A percentile compares a stretch with the other conserved stretches of the same genome.
These are phyloP conservation scores for Picus viridis DNA, from an alignment of 2,797 vertebrate species.

Conservation along the genomic window DNA sequence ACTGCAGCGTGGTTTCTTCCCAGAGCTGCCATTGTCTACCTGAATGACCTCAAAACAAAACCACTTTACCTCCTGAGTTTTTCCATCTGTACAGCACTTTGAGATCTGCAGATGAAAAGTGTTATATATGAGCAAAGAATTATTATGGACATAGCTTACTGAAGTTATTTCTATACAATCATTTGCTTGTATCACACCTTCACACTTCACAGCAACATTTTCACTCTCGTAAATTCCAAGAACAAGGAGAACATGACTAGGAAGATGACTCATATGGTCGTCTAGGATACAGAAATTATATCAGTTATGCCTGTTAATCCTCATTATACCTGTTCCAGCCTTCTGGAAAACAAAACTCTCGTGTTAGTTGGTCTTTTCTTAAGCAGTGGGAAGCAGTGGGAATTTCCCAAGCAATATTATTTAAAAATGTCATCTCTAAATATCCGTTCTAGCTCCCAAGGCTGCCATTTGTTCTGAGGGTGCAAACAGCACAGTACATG, in stretches of 20 bases:
- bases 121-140: background rate
- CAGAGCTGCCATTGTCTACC: conserved; percentile 20
- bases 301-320: conserved; percentile 66
- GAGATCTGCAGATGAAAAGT: background rate
- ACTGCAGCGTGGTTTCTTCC: conserved; percentile 23
- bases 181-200: background rate
- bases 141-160: background rate
- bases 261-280: conserved; percentile 60
- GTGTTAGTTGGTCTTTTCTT: conserved; percentile 57
- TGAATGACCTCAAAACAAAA: conserved; percentile 27
- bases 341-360: conserved; percentile 56
- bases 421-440: conserved; percentile 55
- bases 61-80: conserved; percentile 4
- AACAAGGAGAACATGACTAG: conserved; percentile 55
- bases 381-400: conserved; percentile 59
- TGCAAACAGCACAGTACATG: conserved; percentile 40
- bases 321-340: conserved; percentile 62
- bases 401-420: conserved; percentile 59
- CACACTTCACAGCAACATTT: conserved; percentile 24
- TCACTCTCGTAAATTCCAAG: conserved; percentile 7
- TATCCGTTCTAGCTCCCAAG: conserved; percentile 33
- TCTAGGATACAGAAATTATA: conserved; percentile 63
- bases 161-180: conserved; percentile 15
- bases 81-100: conserved; percentile 19
- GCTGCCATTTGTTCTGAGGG: conserved; percentile 57